Percentiles rank a stretch among this genome's conserved stretches.
Conservation (phyloP, 35 echinoderm and acorn worm species). For the Heliocidaris tuberculata region DNA sequence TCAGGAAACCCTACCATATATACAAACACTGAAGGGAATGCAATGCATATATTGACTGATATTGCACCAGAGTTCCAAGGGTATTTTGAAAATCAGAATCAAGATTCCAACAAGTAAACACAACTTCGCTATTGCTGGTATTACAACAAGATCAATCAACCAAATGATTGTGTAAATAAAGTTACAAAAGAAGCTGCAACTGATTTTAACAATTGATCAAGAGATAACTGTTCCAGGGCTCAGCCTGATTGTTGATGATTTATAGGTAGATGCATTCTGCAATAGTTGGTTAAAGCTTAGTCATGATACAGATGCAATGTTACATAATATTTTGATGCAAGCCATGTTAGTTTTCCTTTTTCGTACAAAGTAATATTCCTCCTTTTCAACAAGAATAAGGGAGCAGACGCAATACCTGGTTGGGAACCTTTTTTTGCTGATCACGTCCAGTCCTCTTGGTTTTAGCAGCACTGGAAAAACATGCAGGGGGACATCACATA, state of each 20-base stretch:
- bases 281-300: neutral
- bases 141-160: no score
- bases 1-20: no score
- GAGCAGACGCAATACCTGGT: conserved; percentile 4
- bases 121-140: no score
- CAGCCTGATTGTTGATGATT: neutral
- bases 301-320: neutral
- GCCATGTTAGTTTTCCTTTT: neutral
- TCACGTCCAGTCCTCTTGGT: conserved; percentile 39
- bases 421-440: conserved; percentile 33
- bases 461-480: conserved; percentile 52
- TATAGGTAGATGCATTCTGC: neutral
- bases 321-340: neutral
- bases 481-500: conserved; percentile 30
- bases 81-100: no score
- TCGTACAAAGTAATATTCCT: neutral
- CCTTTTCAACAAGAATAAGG: neutral
- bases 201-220: no score
- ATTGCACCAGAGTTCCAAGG: no score
- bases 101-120: no score
- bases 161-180: no score
- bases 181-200: no score
- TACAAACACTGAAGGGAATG: no score
- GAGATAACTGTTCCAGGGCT: no score
- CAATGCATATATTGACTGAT: no score